Evolutionary conservation across 2,888 invertebrate genomes (phyloP), one percentile per base, ranked within the genome.

Genomic region (Belgica antarctica): DNA sequence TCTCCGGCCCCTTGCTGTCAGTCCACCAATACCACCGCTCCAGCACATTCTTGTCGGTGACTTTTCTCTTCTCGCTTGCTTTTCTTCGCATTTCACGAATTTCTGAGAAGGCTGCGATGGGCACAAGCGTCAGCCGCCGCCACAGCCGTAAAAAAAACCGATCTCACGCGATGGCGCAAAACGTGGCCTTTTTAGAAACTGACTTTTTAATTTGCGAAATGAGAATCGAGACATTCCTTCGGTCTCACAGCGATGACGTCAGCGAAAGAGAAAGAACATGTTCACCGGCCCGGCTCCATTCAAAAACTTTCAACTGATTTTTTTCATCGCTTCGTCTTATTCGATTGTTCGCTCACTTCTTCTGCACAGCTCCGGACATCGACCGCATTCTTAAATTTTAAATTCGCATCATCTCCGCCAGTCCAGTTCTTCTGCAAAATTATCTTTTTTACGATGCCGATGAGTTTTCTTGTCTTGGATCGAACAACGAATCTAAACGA

Each of bases 281-380:
- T 52, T 22, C 52, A 19, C 52, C 22, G 8, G 17, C 17, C 52
- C 52, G 52, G 52, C 52, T 52, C 22, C 52, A 52, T 52, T 52
- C 52, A 52, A n/a, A n/a, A 52, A 22, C 52, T 52, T 52, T 52
- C 52, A 17, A 59, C 59, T 59, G 59, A 59, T 59, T 59, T 59
- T 5, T 59, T 59, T 59, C 27, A 59, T 8, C 59, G 22, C 41
- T 41, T 3, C 10, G 2, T n/a, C n/a, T n/a, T n/a, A 2, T 19
- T 15, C 17, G 2, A 7, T 12, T 4, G 10, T 27, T 27, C 59
- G 12, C 59, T 59, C 27, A 15, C 19, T 41, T 4, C 59, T n/a
- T 24, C 59, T 8, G 2, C 59, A 27, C 5, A 4, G 10, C 59
- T 22, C 59, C 59, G 59, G 59, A 59, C 59, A 59, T 59, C 59